A percentile compares a stretch with the other conserved stretches of the same genome.
Evolutionary conservation across 2,797 vertebrate species (phyloP).

Genomic region (Natrix natrix): DNA sequence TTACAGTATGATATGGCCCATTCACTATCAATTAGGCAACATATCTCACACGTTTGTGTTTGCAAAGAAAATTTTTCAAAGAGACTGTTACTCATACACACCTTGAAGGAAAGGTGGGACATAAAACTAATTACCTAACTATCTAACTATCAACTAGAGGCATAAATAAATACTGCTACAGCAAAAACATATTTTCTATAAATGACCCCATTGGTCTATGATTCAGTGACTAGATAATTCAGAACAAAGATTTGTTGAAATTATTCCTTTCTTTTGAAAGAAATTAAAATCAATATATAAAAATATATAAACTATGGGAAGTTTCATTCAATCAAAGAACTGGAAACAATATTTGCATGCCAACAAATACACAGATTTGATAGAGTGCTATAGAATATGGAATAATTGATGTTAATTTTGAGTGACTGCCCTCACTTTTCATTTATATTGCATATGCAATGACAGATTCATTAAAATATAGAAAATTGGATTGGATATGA

Average conservation of each 20-base stretch:
- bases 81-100: neutral
- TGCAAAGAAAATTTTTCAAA: neutral
- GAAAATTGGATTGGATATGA: neutral
- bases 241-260: neutral
- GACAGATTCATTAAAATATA: neutral
- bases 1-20: neutral
- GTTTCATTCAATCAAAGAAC: neutral
- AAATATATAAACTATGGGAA: neutral
- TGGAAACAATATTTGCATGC: neutral
- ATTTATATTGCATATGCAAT: neutral
- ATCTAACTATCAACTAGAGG: conserved; percentile 3
- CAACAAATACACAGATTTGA: neutral
- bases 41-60: neutral
- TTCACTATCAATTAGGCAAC: neutral
- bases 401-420: neutral
- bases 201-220: neutral
- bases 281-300: neutral
- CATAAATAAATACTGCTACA: neutral
- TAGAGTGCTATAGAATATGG: neutral
- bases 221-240: neutral
- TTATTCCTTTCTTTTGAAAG: neutral
- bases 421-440: neutral
- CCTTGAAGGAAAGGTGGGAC: neutral
- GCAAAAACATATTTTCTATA: neutral
- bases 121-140: neutral